phyloP scores from a whole-genome alignment of 2,888 invertebrate genomes.

The Tetragonula carbonaria region DNA sequence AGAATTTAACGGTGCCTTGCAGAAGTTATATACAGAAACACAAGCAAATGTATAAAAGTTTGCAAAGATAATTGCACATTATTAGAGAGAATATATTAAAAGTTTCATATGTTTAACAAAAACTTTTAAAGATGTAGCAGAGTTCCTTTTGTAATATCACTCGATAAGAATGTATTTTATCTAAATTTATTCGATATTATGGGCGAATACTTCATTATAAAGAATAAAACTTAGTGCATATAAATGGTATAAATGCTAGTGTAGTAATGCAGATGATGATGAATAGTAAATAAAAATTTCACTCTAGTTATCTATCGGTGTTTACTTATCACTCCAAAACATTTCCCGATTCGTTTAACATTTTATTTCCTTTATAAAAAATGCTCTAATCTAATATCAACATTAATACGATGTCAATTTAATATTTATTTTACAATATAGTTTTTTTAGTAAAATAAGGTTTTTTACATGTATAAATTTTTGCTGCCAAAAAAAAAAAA shows the following conservation, averaged over 20 bases:
- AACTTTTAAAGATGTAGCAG: slow-evolving; percentile 18
- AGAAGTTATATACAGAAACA: slow-evolving; percentile 48
- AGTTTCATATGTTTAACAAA: slow-evolving; percentile 41
- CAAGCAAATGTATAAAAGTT: slow-evolving; percentile 39
- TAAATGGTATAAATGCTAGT: slow-evolving; percentile 32
- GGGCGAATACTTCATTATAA: slow-evolving; percentile 24
- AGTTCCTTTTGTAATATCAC: slow-evolving; percentile 48
- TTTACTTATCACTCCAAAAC: slow-evolving; percentile 41
- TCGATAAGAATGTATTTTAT: slow-evolving; percentile 22
- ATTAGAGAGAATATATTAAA: slow-evolving; percentile 26
- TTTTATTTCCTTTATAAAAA: slow-evolving; percentile 3
- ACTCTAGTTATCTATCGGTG: slow-evolving; percentile 57
- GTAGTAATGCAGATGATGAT: slow-evolving; percentile 30
- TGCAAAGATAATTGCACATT: slow-evolving; percentile 35
- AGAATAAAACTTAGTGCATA: slow-evolving; percentile 34
- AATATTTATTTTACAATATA: not conserved
- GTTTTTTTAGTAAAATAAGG: not conserved
- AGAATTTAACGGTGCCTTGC: slow-evolving; percentile 64
- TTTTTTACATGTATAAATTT: slow-evolving; percentile 1
- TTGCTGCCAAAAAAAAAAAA: not conserved
- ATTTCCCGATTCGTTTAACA: not conserved
- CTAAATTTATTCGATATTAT: slow-evolving; percentile 30
- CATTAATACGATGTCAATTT: not conserved
- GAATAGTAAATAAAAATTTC: slow-evolving; percentile 38
- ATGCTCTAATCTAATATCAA: slow-evolving; percentile 10